phyloP scores from a whole-genome alignment of 2,113 vertebrate species.

The Sciurus niger region DNA sequence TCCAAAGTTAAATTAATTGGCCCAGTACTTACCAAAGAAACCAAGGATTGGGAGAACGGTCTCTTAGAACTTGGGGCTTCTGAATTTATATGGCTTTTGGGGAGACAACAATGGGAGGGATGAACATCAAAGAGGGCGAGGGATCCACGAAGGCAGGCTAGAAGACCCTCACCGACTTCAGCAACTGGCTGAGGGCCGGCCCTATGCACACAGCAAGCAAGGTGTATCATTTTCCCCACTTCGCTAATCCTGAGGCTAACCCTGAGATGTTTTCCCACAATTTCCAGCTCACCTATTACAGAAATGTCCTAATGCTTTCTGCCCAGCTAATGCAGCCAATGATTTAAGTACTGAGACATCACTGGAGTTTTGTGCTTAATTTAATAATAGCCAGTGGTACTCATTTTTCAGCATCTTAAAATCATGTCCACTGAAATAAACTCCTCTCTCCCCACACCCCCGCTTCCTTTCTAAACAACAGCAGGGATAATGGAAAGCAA shows the following conservation, averaged over 20 bases:
- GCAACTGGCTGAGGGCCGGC: background rate
- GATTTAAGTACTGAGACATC: background rate
- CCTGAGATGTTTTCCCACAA: background rate
- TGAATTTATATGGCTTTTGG: background rate
- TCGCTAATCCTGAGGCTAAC: background rate
- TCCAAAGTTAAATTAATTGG: background rate
- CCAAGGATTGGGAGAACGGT: background rate
- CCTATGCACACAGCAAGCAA: background rate
- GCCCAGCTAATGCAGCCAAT: background rate
- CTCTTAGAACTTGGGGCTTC: background rate
- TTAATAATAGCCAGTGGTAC: background rate
- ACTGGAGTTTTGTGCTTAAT: background rate
- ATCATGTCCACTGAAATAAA: background rate
- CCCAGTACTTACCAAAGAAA: background rate
- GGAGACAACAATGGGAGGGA: no score
- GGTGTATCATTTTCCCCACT: background rate
- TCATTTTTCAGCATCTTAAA: constrained; percentile 37
- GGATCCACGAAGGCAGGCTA: background rate
- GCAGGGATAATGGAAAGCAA: background rate
- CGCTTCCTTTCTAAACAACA: background rate
- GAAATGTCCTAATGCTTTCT: background rate
- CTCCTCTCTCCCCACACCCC: background rate
- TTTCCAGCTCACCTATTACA: background rate
- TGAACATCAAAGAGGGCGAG: background rate
- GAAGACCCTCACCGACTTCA: background rate